phyloP scores from a whole-genome alignment of 1,140 invertebrate genomes.

The Bombus turneri region DNA sequence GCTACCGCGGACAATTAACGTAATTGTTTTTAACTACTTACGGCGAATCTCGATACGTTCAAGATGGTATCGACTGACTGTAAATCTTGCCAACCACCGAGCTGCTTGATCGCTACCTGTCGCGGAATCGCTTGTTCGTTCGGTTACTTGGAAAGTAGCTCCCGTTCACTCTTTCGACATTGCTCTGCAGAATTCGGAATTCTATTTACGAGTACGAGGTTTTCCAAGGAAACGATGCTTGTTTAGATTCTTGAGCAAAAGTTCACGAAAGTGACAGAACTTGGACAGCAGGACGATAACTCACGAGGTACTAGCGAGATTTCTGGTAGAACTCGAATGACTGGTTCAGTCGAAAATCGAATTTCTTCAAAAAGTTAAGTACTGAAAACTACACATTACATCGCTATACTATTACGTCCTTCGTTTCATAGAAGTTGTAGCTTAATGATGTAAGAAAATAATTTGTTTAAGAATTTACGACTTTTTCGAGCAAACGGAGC shows the following conservation, averaged over 20 bases:
- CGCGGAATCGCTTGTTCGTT: not conserved
- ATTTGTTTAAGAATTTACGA: not conserved
- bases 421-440: no score
- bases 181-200: not conserved
- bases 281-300: not conserved
- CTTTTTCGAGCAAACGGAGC: not conserved
- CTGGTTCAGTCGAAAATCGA: not conserved
- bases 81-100: slow-evolving; percentile 25
- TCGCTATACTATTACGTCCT: no score
- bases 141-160: not conserved
- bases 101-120: not conserved
- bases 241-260: not conserved
- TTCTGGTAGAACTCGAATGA: no score
- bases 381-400: no score
- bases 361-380: no score
- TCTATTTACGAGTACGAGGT: not conserved
- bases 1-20: slow-evolving; percentile 26
- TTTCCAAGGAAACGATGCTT: not conserved
- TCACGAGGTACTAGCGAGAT: not conserved
- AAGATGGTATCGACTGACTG: slow-evolving; percentile 9
- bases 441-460: no score
- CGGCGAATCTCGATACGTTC: not conserved
- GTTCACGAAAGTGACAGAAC: not conserved
- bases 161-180: not conserved
- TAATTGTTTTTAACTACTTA: slow-evolving; percentile 42